Evolutionary conservation across 2,797 vertebrate species (phyloP).

Genomic region (Falco biarmicus): DNA sequence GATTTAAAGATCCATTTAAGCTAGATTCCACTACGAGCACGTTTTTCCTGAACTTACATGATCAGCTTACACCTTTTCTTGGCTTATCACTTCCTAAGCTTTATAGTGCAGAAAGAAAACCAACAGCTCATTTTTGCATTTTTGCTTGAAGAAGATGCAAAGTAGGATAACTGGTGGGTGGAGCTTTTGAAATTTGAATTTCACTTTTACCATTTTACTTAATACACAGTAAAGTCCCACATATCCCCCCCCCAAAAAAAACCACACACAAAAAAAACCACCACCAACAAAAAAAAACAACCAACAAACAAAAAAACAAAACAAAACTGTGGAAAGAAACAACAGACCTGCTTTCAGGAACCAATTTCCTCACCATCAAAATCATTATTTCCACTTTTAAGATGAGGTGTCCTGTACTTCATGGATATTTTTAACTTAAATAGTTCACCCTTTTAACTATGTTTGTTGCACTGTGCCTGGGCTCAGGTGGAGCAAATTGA

Average conservation of each 20-base stretch:
- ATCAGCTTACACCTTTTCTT: neutral
- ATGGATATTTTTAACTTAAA: neutral
- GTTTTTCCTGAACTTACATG: neutral
- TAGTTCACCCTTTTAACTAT: neutral
- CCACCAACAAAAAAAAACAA: neutral
- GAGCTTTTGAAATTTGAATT: neutral
- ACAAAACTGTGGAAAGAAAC: neutral
- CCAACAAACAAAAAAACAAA: neutral
- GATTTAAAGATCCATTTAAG: neutral
- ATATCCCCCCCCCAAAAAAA: neutral
- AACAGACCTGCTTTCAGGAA: neutral
- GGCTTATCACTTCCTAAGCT: neutral
- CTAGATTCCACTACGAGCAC: neutral
- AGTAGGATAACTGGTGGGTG: neutral
- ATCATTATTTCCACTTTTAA: neutral
- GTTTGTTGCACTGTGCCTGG: neutral
- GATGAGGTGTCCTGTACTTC: neutral
- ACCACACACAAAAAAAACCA: no score
- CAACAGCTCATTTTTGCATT: neutral
- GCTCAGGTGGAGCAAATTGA: slow-evolving; percentile 1
- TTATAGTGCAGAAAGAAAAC: neutral
- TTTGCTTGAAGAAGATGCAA: neutral
- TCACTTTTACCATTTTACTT: neutral
- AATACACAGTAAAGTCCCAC: slow-evolving; percentile 26
- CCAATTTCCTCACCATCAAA: neutral